These are phyloP conservation scores for Brachypterus glaber DNA, from an alignment of 2,888 invertebrate genomes.

Conservation along the genomic window DNA sequence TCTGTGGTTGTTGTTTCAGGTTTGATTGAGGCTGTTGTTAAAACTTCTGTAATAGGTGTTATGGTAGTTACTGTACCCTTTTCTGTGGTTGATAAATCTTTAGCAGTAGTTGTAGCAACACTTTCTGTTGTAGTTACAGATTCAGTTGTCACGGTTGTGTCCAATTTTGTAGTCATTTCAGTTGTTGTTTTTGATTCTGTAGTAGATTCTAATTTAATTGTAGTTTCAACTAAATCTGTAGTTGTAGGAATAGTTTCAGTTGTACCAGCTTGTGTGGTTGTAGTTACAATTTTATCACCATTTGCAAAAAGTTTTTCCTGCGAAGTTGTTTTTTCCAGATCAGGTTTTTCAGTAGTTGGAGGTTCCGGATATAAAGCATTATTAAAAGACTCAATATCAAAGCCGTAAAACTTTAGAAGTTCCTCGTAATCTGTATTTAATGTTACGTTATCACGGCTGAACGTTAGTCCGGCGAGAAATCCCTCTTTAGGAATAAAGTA, in stretches of 20 bases:
- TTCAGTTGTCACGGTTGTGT: constrained; percentile 9
- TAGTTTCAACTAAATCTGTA: constrained; percentile 4
- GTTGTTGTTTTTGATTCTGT: constrained; percentile 21
- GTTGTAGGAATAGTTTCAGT: constrained; percentile 11
- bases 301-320: constrained; percentile 18
- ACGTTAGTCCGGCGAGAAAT: constrained; percentile 68
- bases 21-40: constrained; percentile 11
- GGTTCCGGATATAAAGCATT: constrained; percentile 33
- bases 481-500: constrained; percentile 77
- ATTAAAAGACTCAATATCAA: constrained; percentile 53
- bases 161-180: constrained; percentile 17
- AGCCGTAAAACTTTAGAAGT: constrained; percentile 69
- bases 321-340: constrained; percentile 6
- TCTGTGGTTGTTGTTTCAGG: constrained; percentile 10
- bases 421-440: constrained; percentile 65
- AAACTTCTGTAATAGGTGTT: constrained; percentile 7
- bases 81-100: constrained; percentile 10
- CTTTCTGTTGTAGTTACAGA: constrained; percentile 12
- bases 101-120: constrained; percentile 1
- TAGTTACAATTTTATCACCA: constrained; percentile 10
- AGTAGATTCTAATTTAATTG: constrained; percentile 9
- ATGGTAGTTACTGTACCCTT: constrained; percentile 8
- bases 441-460: constrained; percentile 69
- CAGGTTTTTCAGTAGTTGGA: constrained; percentile 25
- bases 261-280: constrained; percentile 10